Conservation (phyloP, 2,888 invertebrate genomes). For the Prosapia bicincta region DNA sequence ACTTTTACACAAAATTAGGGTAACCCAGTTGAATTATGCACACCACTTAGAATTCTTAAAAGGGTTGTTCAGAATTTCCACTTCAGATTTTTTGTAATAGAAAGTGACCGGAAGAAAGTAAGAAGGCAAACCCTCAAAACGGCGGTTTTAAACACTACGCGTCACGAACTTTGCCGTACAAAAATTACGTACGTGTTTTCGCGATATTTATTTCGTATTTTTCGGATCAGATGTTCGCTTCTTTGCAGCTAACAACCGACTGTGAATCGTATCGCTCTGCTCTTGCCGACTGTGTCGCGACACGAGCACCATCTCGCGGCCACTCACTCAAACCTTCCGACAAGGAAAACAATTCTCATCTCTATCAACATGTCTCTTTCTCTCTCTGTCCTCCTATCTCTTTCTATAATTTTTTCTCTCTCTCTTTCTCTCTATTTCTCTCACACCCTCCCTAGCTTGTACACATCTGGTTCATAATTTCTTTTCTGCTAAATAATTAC, state of each 20-base stretch:
- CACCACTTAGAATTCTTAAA: not conserved
- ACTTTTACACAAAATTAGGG: not conserved
- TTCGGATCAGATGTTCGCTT: not conserved
- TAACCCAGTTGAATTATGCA: not conserved
- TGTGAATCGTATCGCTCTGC: not conserved
- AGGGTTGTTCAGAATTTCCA: not conserved
- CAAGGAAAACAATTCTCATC: constrained; percentile 2
- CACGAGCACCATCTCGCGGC: constrained; percentile 55
- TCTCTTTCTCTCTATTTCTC: too few species aligned
- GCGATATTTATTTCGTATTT: not conserved
- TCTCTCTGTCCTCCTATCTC: not conserved
- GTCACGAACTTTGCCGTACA: not conserved
- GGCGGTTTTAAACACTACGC: not conserved
- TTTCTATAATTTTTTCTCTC: not conserved
- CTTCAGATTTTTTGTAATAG: not conserved
- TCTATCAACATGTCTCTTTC: not conserved
- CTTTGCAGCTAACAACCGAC: not conserved
- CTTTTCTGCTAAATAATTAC: too few species aligned
- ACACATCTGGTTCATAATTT: not conserved
- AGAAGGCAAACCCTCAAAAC: not conserved
- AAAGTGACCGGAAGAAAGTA: not conserved
- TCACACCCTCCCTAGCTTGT: not conserved
- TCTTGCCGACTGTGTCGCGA: constrained; percentile 12
- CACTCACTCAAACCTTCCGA: constrained; percentile 8
- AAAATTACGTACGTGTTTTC: not conserved